Conservation (phyloP, 2,797 vertebrate species). For the Phylloscopus collybita region DNA sequence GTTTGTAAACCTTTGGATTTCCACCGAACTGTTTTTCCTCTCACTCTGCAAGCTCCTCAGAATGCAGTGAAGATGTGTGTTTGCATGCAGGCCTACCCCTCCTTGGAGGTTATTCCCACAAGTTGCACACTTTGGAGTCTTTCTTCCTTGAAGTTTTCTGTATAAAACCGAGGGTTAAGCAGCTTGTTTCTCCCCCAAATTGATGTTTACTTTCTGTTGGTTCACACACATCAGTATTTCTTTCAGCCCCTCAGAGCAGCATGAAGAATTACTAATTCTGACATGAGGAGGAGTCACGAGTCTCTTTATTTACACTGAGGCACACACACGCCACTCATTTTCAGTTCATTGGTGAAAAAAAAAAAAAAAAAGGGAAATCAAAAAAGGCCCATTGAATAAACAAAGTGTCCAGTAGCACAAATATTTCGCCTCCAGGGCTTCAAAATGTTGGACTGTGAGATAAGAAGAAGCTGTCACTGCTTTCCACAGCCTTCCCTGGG, state of each 20-base stretch:
- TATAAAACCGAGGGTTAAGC: not conserved
- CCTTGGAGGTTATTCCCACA: not conserved
- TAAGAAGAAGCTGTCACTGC: slow-evolving; percentile 53
- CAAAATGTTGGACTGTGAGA: slow-evolving; percentile 19
- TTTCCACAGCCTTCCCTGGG: not conserved
- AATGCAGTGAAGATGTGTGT: not conserved
- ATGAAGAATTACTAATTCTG: not conserved
- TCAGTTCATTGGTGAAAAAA: not conserved
- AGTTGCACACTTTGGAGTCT: not conserved
- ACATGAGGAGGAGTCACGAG: not conserved
- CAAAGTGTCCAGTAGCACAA: slow-evolving; percentile 56
- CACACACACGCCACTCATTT: not conserved
- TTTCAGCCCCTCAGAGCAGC: not conserved
- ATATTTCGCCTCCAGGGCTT: slow-evolving; percentile 37
- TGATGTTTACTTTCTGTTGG: not conserved
- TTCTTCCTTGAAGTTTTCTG: not conserved
- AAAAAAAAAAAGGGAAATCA: not conserved
- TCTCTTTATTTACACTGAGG: slow-evolving; percentile 14
- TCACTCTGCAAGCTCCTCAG: not conserved
- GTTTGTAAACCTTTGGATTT: not conserved
- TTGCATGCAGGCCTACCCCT: not conserved
- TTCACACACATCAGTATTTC: not conserved
- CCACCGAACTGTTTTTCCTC: not conserved
- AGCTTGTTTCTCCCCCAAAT: not conserved
- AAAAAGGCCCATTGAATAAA: slow-evolving; percentile 39